These are phyloP conservation scores for Linnaemya tessellans DNA, from an alignment of 2,888 invertebrate species.

Conservation along the genomic window DNA sequence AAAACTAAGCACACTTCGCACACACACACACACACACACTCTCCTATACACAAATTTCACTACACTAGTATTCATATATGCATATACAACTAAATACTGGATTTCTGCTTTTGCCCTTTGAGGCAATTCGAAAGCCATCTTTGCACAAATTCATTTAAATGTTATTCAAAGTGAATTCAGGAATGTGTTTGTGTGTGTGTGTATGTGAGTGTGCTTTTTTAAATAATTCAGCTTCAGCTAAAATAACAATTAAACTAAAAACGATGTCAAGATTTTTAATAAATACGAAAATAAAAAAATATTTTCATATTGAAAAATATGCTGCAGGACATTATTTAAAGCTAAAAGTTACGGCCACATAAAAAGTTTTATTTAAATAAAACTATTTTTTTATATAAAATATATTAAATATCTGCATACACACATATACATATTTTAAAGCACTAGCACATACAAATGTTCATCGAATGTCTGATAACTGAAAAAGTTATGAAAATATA, in stretches of 20 bases:
- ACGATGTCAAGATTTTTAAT: conserved; percentile 33
- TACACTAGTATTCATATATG: background rate
- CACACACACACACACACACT: background rate
- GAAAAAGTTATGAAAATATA: background rate
- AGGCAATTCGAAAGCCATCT: conserved; percentile 23
- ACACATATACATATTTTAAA: too few species aligned
- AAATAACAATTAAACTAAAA: conserved; percentile 45
- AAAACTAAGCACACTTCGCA: background rate
- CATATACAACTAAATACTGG: background rate
- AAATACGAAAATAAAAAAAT: conserved; percentile 15
- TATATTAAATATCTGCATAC: background rate
- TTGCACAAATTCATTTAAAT: conserved; percentile 2
- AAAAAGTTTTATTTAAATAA: conserved; percentile 23
- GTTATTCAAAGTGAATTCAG: background rate
- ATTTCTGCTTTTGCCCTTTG: conserved; percentile 15
- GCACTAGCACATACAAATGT: background rate
- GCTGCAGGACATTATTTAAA: conserved; percentile 18
- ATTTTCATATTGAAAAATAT: conserved; percentile 16
- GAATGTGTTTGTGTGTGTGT: background rate
- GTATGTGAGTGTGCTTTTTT: background rate
- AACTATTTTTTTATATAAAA: background rate
- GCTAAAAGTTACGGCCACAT: background rate
- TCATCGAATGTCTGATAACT: background rate
- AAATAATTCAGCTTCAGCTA: conserved; percentile 5
- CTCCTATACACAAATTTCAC: background rate